Percentiles rank a stretch among this genome's conserved stretches.
phyloP scores from a whole-genome alignment of 2,888 invertebrate species.

The Megalurothrips usitatus region DNA sequence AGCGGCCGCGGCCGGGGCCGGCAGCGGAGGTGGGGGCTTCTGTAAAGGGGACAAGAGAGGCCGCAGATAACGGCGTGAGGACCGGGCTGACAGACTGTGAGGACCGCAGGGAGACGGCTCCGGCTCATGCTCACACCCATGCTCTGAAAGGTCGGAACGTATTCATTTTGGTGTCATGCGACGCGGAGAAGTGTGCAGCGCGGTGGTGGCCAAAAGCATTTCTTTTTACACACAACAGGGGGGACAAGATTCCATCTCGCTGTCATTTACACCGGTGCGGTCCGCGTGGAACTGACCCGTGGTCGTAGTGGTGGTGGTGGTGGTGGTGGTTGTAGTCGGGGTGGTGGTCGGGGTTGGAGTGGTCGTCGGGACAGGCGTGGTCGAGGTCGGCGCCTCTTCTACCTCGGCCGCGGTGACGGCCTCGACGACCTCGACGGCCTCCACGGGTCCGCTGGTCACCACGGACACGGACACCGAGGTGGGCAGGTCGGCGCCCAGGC shows the following conservation, averaged over 20 bases:
- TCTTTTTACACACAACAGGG: not conserved
- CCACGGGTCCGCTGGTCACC: conserved; percentile 25
- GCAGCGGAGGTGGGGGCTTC: conserved; percentile 35
- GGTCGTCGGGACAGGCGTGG: conserved; percentile 53
- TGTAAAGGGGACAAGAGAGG: not conserved
- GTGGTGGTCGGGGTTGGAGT: conserved; percentile 52
- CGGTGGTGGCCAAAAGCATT: conserved; percentile 31
- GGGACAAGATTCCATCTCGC: no score
- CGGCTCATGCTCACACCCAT: no score
- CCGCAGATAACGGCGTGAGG: not conserved
- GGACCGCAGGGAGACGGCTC: conserved; percentile 27
- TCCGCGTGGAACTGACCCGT: conserved; percentile 35
- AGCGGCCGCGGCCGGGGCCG: conserved; percentile 43
- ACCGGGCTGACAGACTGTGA: no score
- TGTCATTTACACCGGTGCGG: not conserved
- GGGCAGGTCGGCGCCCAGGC: not conserved
- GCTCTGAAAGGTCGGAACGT: no score
- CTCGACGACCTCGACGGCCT: conserved; percentile 41
- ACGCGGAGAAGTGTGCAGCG: conserved; percentile 31
- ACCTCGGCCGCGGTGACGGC: conserved; percentile 43
- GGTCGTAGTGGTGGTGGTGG: conserved; percentile 42
- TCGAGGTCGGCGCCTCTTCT: conserved; percentile 54
- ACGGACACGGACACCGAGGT: conserved; percentile 1
- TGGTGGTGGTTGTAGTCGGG: conserved; percentile 49
- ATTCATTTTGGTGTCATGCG: no score